Evolutionary conservation across 2,113 vertebrate species (phyloP), one percentile per base, ranked within the genome.

Genomic region (Chlorodrepanis virens): DNA sequence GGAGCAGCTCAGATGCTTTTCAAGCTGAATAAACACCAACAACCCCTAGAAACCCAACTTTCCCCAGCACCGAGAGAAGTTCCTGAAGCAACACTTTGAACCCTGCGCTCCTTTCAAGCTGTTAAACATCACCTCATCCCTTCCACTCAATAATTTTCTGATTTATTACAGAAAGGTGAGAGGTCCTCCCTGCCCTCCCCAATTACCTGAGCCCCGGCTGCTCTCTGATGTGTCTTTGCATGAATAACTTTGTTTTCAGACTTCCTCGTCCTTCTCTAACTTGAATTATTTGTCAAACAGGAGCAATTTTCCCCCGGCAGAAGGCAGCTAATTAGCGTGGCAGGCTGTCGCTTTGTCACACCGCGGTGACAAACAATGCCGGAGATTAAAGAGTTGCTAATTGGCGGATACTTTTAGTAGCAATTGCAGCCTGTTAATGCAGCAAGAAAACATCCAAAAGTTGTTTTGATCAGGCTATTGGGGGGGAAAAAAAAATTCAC

Each of bases 321-420:
- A 92, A 97, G 71, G 63, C 71, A 74, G 72, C 59, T 97, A 96
- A 97, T 96, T 96, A 94, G 59, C 79, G 76, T 37, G 61, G 72
- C 71, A 72, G 50, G 47, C 90, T 84, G 64, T 96, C 91, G 93
- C 79, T 87, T 83, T 97, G 93, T 96, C 97, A 97, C 93, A 83
- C 39, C 10, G 8, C 1, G 83, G 83, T 93, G 94, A 90, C 83
- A 95, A 87, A 97, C 76, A 97, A 87, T 95, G 86, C 59, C 70
- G 84, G 90, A 89, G 76, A 96, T 94, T 96, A 96, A 97, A 95
- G 93, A 96, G 83, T 78, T 92, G 77, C 54, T 98, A 97, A 98
- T 94, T 97, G 85, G 87, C 60, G 44, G 79, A 92, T 91, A 64
- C 47, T 83, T 64, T 91, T 80, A 94, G 80, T 75, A 85, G 89